Percentiles rank a stretch among this genome's conserved stretches.
These are phyloP conservation scores for Hyles vespertilio DNA, from an alignment of 1,140 invertebrate genomes.

Conservation along the genomic window DNA sequence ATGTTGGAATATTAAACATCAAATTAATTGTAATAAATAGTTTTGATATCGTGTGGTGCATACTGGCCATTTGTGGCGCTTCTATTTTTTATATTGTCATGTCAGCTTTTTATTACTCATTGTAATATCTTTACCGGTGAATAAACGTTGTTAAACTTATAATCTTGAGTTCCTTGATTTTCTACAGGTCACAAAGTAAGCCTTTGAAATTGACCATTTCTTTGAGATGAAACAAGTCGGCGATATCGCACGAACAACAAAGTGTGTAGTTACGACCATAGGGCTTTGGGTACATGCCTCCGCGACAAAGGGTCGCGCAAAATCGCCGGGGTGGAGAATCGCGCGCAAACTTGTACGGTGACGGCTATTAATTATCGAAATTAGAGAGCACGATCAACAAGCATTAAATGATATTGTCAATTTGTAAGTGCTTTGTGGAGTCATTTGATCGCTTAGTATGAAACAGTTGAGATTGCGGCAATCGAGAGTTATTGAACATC, in stretches of 20 bases:
- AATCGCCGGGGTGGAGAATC: background rate
- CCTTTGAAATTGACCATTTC: constrained; percentile 10
- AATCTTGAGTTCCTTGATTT: too few relatives aligned
- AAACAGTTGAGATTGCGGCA: background rate
- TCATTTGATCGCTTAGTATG: too few relatives aligned
- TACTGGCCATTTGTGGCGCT: too few relatives aligned
- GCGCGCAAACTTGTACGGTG: background rate
- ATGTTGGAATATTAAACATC: too few relatives aligned
- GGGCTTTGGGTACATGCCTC: background rate
- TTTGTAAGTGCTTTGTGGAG: background rate
- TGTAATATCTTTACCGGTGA: too few relatives aligned
- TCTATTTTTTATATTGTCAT: too few relatives aligned
- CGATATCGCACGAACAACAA: constrained; percentile 11
- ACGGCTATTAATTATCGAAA: constrained; percentile 3
- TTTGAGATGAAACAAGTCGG: constrained; percentile 10
- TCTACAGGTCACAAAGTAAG: constrained; percentile 6
- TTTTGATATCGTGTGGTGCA: too few relatives aligned
- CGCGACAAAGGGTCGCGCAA: background rate
- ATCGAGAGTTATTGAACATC: too few relatives aligned
- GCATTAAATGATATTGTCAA: background rate
- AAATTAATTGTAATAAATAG: too few relatives aligned
- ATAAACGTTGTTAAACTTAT: too few relatives aligned
- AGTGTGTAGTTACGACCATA: constrained; percentile 2
- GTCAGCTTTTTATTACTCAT: too few relatives aligned
- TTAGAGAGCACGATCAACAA: background rate